Percentiles rank a stretch among this genome's conserved stretches.
Evolutionary conservation across 2,797 vertebrate species (phyloP).

Genomic region (Saxicola maurus): DNA sequence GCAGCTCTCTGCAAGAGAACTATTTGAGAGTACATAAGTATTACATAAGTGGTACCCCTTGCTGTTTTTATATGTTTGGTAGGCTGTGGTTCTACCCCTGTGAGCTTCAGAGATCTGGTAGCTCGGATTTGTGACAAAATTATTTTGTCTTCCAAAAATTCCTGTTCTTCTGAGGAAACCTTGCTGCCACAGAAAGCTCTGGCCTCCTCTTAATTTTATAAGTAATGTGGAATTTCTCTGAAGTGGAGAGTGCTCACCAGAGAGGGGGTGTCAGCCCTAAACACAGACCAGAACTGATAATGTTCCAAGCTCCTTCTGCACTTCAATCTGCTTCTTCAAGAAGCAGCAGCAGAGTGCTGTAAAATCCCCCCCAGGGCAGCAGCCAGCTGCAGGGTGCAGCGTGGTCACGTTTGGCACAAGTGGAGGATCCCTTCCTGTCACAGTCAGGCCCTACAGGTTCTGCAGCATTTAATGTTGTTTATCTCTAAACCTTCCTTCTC

Average conservation of each 20-base stretch:
- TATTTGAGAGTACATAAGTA: not conserved
- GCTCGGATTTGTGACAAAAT: not conserved
- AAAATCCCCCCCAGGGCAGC: not conserved
- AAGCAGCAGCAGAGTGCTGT: not conserved
- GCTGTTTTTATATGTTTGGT: not conserved
- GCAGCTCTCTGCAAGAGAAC: not conserved
- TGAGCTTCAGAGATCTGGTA: not conserved
- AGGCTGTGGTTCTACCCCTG: not conserved
- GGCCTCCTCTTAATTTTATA: not conserved
- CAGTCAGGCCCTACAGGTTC: not conserved
- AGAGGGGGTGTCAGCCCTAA: not conserved
- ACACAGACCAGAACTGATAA: not conserved
- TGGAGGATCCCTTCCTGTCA: not conserved
- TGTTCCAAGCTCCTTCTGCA: not conserved
- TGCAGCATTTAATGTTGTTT: slow-evolving; percentile 23
- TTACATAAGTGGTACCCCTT: not conserved
- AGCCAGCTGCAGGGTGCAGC: not conserved
- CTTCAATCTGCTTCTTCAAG: not conserved
- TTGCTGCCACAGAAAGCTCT: not conserved
- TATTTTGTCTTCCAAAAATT: not conserved
- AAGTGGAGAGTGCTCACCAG: not conserved
- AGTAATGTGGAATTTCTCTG: not conserved
- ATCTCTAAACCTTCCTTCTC: not conserved
- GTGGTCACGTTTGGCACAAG: not conserved
- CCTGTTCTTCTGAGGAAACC: not conserved